Base-by-base conservation (phyloP, 2,113 vertebrate species). In the Ophthalmolycus amberensis region DNA sequence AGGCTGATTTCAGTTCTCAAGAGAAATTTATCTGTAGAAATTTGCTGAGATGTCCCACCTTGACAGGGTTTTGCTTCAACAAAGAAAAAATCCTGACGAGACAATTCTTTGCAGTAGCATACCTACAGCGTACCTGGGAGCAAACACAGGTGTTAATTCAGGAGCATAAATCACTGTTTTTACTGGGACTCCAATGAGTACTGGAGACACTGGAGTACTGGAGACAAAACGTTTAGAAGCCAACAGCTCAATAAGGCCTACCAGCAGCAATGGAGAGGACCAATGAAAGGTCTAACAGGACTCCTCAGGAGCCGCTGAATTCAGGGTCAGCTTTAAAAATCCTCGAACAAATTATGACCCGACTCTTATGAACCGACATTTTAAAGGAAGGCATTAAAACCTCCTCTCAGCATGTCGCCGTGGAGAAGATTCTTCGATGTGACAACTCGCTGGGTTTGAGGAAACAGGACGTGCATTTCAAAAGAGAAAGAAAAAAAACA, bases 391-490 rank as follows among this genome's bases (percentile, higher is more conserved):
- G 78, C 54, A 58, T 89, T 87, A 72, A 90, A 34, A 83, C 60
- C 27, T 86, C 76, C 80, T 77, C 46, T 46, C 70, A 62, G 73
- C 50, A 9, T 66, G 54, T 20, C 14, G 9, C 1, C 10, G 46
- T 50, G 70, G 81, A 87, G 65, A 71, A 77, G 70, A 75, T 80
- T 86, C 84, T 81, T 84, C 80, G 52, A 88, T 40, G 56, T 83
- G 89, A 88, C 77, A 85, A 68, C 82, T 88, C 38, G 3, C 77
- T 77, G 40, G 58, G 75, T 71, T 58, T 54, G 20, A 70, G 78
- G 71, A 88, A 92, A 90, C 83, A 80, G 88, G 87, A 90, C 73
- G 50, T 77, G 34, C 27, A 77, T 87, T 90, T 89, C 66, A 75
- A 82, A 67, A 74, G 88, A 87, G 86, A 85, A 91, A 54, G 22